phyloP scores from a whole-genome alignment of 2,888 invertebrate genomes.

The Spatulosminthurus flaviceps region DNA sequence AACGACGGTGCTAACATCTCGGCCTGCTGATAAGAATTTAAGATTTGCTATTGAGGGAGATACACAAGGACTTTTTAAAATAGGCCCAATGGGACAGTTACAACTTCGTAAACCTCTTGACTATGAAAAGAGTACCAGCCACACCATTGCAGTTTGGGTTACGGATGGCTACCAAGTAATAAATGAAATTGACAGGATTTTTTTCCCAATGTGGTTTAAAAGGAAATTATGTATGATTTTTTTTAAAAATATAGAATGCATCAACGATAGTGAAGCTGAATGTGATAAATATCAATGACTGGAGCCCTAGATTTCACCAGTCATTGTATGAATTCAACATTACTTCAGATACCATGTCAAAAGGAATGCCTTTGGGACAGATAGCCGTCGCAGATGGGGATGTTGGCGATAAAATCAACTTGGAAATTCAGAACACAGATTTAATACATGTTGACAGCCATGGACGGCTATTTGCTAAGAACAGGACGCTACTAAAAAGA shows the following conservation, averaged over 20 bases:
- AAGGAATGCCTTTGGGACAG: slow-evolving; percentile 69
- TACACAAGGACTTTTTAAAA: slow-evolving; percentile 55
- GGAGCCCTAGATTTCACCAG: slow-evolving; percentile 90
- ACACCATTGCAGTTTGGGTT: slow-evolving; percentile 82
- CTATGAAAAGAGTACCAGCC: slow-evolving; percentile 76
- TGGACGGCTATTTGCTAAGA: slow-evolving; percentile 59
- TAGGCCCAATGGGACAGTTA: slow-evolving; percentile 77
- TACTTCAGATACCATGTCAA: slow-evolving; percentile 59
- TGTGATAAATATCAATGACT: slow-evolving; percentile 88
- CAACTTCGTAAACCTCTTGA: slow-evolving; percentile 79
- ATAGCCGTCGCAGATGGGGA: slow-evolving; percentile 91
- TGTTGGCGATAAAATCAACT: slow-evolving; percentile 76
- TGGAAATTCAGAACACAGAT: slow-evolving; percentile 67
- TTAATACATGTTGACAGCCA: slow-evolving; percentile 57
- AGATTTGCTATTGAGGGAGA: slow-evolving; percentile 59
- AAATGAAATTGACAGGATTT: not conserved
- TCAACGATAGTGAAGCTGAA: slow-evolving; percentile 82
- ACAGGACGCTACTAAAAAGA: slow-evolving; percentile 58
- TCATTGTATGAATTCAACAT: slow-evolving; percentile 82
- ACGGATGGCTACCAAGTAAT: slow-evolving; percentile 80
- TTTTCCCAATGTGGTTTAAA: too few species aligned
- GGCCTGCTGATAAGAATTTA: slow-evolving; percentile 69
- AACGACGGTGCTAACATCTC: slow-evolving; percentile 74
- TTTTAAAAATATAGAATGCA: slow-evolving; percentile 75
- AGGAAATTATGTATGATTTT: slow-evolving; percentile 20